These are phyloP conservation scores for Chydorus sphaericus DNA, from an alignment of 2,888 invertebrate species.

Conservation along the genomic window DNA sequence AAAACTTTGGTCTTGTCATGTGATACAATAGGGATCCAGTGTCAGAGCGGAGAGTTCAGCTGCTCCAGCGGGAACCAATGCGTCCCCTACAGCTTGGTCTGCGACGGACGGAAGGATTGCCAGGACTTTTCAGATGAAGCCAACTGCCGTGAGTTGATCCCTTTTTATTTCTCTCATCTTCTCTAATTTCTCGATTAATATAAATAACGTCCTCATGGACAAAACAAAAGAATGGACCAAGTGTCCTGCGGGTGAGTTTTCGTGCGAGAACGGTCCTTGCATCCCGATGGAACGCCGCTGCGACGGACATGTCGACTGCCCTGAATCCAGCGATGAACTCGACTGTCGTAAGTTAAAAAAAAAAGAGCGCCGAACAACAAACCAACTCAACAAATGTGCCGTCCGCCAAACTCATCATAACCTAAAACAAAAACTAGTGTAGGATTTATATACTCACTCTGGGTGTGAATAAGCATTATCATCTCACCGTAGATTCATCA, in stretches of 20 bases:
- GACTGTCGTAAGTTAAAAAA: slow-evolving; percentile 44
- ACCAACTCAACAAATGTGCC: too few species aligned
- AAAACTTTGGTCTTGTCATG: neutral
- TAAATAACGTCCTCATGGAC: neutral
- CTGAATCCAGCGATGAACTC: slow-evolving; percentile 69
- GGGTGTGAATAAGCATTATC: too few species aligned
- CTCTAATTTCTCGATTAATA: neutral
- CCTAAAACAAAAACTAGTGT: too few species aligned
- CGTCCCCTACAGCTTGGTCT: slow-evolving; percentile 32
- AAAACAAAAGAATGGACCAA: slow-evolving; percentile 11
- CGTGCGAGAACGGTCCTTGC: slow-evolving; percentile 66
- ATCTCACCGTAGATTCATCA: too few species aligned
- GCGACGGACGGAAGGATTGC: slow-evolving; percentile 34
- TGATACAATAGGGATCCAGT: slow-evolving; percentile 19
- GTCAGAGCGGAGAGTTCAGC: slow-evolving; percentile 28
- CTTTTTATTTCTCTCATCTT: neutral
- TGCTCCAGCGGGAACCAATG: slow-evolving; percentile 31
- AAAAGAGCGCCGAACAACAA: neutral
- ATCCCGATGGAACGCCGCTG: slow-evolving; percentile 48
- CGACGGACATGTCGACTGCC: slow-evolving; percentile 61
- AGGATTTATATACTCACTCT: too few species aligned
- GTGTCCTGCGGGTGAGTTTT: slow-evolving; percentile 42
- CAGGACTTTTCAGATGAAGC: slow-evolving; percentile 29
- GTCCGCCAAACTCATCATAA: too few species aligned
- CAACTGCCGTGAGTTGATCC: slow-evolving; percentile 25